Conservation (phyloP, 2,113 vertebrate species). For the Tonatia bakeri region DNA sequence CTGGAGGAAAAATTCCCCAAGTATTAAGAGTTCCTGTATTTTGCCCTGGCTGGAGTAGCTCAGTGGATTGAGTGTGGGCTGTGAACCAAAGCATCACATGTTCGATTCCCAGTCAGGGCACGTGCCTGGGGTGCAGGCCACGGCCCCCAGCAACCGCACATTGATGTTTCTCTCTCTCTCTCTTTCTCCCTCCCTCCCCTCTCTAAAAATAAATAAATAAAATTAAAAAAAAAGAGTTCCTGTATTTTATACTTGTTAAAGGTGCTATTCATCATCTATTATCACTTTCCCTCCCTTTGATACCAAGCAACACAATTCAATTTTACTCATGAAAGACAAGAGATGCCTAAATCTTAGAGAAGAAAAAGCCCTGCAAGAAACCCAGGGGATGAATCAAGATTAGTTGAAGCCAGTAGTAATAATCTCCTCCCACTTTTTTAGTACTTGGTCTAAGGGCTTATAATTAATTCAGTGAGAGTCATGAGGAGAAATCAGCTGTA, state of each 20-base stretch:
- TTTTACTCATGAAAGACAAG: not conserved
- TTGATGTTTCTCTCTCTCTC: no score
- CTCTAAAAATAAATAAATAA: no score
- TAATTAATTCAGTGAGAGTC: not conserved
- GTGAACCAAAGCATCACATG: no score
- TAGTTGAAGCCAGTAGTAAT: not conserved
- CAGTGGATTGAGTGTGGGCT: no score
- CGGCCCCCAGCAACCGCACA: no score
- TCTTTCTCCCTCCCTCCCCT: no score
- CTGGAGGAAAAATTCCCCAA: not conserved
- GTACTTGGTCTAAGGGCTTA: not conserved
- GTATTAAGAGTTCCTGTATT: not conserved
- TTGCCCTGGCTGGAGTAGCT: no score
- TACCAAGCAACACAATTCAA: not conserved
- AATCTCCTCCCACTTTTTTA: not conserved
- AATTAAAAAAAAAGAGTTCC: no score
- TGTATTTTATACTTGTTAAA: not conserved
- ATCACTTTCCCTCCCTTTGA: not conserved
- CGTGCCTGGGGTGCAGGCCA: no score
- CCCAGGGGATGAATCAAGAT: not conserved
- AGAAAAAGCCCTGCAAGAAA: not conserved
- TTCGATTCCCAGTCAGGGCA: no score
- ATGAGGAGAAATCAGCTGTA: not conserved
- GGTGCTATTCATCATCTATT: not conserved
- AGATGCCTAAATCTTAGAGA: not conserved